Base-by-base conservation (phyloP, 2,888 invertebrate genomes). In the Phalera bucephala region DNA sequence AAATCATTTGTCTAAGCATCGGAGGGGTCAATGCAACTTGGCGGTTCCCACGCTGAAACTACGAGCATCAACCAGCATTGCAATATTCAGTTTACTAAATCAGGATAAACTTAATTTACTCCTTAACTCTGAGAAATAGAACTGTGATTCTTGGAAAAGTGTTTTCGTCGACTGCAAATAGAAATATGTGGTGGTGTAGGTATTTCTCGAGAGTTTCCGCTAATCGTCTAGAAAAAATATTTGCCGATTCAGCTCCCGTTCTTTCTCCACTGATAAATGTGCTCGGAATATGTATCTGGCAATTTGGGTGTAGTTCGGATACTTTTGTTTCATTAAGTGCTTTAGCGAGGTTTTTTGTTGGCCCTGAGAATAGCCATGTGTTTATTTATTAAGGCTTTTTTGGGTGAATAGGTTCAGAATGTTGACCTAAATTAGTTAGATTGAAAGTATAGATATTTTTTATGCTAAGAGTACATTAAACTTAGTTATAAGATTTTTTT, bases 141-240 rank as follows among this genome's bases (percentile, higher is more conserved):
- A 40, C 36, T 31, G 3, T n/a, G 8, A 32, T 23, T 29, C 8
- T 5, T 2, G 6, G 1, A 23, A 13, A 13, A n/a, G 29, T 2
- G 1, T 23, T n/a, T 14, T 41, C 28, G 4, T 0, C 2, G n/a
- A 15, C 36, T 6, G 64, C 25, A 64, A 45, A 35, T 4, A 11
- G 40, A 64, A 48, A 28, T 52, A 68, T 48, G 68, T 42, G 40
- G 46, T 19, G 37, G 64, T 66, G 64, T 80, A 83, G 80, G 80
- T 85, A 82, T 81, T 84, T 79, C 68, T 72, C 76, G 76, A 72
- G 75, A 80, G 71, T 79, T 80, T 76, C 70, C 79, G 78, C 83
- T 88, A 88, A 89, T 87, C 80, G 83, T 69, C 80, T 74, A 81
- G 80, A 87, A 87, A 86, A 88, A 88, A 87, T 83, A 86, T 84